Percentiles rank a stretch among this genome's conserved stretches.
Conservation (phyloP, 2,888 invertebrate genomes). For the Corbicula japonica region DNA sequence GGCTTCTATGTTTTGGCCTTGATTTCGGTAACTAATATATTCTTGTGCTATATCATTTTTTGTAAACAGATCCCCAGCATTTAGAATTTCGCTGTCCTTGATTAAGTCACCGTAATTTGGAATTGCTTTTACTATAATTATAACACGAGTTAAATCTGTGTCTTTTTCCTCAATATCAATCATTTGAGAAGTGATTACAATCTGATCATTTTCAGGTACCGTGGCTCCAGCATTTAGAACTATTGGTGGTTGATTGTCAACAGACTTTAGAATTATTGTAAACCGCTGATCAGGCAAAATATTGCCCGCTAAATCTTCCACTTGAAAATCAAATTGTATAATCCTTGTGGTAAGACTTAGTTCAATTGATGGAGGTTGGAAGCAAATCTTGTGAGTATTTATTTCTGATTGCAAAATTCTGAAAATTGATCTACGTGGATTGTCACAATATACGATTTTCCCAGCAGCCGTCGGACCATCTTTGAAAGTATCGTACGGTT, state of each 20-base stretch:
- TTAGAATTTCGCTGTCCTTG: conserved; percentile 72
- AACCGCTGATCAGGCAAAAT: conserved; percentile 81
- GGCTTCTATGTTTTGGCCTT: conserved; percentile 76
- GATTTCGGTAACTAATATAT: conserved; percentile 81
- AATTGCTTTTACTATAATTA: conserved; percentile 75
- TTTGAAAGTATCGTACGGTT: conserved; percentile 82
- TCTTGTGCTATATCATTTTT: conserved; percentile 79
- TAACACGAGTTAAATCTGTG: conserved; percentile 77
- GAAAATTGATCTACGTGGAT: conserved; percentile 72
- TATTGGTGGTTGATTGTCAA: conserved; percentile 85
- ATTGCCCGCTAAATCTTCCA: conserved; percentile 84
- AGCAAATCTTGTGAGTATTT: conserved; percentile 86
- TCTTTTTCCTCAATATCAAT: conserved; percentile 84
- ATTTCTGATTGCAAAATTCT: conserved; percentile 85
- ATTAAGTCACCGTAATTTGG: conserved; percentile 83
- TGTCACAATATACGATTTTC: conserved; percentile 80
- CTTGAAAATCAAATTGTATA: conserved; percentile 84
- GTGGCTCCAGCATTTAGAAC: conserved; percentile 81
- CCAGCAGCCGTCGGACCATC: conserved; percentile 82
- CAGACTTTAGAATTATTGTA: conserved; percentile 83
- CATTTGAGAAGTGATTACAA: conserved; percentile 79
- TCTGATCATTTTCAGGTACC: conserved; percentile 81
- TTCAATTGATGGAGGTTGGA: conserved; percentile 83
- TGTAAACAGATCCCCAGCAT: conserved; percentile 80
- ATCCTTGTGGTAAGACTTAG: conserved; percentile 84